Base-by-base conservation (phyloP, 2,888 invertebrate species). In the Axea sp. region DNA sequence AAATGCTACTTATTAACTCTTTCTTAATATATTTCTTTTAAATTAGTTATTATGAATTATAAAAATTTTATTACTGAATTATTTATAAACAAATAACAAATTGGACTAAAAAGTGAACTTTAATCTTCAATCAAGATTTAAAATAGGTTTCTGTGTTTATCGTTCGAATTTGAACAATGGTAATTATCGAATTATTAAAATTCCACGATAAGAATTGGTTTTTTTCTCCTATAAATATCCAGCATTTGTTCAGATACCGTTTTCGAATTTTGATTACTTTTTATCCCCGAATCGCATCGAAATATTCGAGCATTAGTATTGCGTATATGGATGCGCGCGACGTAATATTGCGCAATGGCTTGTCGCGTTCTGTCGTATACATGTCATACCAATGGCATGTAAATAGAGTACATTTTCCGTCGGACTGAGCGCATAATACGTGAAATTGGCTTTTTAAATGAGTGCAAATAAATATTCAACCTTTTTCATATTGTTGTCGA, bases 221-320 rank as follows among this genome's bases (percentile, higher is more conserved):
- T 49, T 43, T 12, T n/a, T n/a, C n/a, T n/a, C n/a, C n/a, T 49
- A 26, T 33, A 41, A 43, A 64, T 41, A 35, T 39, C 11, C 4
- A 0, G 41, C 51, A 45, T 68, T 51, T 45, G 55, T 43, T 55
- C 39, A 41, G 30, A 53, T 49, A 64, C 43, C 57, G 49, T 51
- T 35, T 43, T 8, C 17, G 45, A 45, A 53, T 62, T 53, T 47
- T 60, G 53, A 60, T 62, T 68, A 64, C 69, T 59, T 67, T 65
- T 65, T 75, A 69, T 65, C 59, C 49, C 41, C 39, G 22, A 55
- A 60, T 67, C 43, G 47, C 28, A 74, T 65, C 35, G 55, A 37
- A 19, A 75, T 75, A 75, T 65, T 64, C 39, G 62, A 49, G 28
- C 65, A 55, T 71, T 65, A 59, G 55, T 35, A 53, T 75, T 12